Evolutionary conservation across 2,113 vertebrate genomes (phyloP).

Genomic region (Alaudala cheleensis): DNA sequence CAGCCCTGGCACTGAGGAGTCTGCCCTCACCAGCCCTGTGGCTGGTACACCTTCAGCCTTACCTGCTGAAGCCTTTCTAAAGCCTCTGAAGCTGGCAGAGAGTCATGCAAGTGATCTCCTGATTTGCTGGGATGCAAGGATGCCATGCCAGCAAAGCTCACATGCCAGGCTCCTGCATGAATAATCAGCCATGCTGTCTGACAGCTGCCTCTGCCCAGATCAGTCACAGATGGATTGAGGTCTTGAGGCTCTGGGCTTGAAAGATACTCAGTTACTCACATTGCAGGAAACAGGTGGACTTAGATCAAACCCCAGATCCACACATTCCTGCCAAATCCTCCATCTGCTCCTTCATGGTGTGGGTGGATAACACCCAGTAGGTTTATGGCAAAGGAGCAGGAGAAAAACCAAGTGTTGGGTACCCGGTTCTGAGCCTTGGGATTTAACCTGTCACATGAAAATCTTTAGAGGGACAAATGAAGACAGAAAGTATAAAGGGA

Average conservation of each 20-base stretch:
- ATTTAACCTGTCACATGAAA: neutral
- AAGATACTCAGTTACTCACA: neutral
- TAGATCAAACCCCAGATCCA: neutral
- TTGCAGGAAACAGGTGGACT: neutral
- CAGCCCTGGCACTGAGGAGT: neutral
- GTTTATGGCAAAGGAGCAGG: neutral
- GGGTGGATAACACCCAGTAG: neutral
- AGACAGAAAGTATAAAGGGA: neutral
- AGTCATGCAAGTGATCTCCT: neutral
- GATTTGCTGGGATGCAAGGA: neutral
- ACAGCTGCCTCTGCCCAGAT: neutral
- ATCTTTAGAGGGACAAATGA: neutral
- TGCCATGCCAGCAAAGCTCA: slow-evolving; percentile 14
- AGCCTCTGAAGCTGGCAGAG: neutral
- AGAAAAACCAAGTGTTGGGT: neutral
- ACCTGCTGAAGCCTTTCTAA: neutral
- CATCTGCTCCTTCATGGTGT: neutral
- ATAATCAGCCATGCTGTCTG: neutral
- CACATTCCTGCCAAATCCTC: neutral
- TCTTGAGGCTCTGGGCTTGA: neutral
- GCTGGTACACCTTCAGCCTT: neutral
- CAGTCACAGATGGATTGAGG: neutral
- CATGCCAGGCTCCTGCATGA: neutral
- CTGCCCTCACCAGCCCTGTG: neutral
- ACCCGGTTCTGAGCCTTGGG: neutral